Conservation (phyloP, 23 tunicate species). For the Ascidia mentula region DNA sequence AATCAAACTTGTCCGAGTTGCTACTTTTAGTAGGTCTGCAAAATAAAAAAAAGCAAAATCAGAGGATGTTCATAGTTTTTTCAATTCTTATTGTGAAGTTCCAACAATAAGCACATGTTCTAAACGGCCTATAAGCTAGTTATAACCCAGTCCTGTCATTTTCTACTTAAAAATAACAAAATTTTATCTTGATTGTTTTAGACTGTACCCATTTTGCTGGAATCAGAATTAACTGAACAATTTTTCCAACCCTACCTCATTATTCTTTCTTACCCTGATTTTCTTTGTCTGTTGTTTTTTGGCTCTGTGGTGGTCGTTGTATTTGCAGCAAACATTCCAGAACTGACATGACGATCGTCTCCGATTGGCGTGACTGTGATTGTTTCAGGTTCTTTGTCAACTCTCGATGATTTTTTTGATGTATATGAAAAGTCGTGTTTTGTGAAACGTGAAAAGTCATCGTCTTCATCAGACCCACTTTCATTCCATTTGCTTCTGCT, state of each 20-base stretch:
- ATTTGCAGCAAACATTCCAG: slow-evolving; percentile 21
- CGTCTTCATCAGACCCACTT: slow-evolving; percentile 53
- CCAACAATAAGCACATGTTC: too few species aligned
- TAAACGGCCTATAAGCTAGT: too few species aligned
- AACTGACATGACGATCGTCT: slow-evolving; percentile 24
- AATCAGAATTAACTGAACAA: too few species aligned
- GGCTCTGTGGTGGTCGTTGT: slow-evolving; percentile 36
- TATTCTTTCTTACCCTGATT: slow-evolving; percentile 16
- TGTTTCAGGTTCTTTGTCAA: slow-evolving; percentile 30
- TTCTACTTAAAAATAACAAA: too few species aligned
- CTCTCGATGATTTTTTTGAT: slow-evolving; percentile 8
- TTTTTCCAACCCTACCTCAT: too few species aligned
- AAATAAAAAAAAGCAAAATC: not conserved
- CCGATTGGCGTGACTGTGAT: slow-evolving; percentile 54
- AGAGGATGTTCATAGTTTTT: too few species aligned
- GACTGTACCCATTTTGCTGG: too few species aligned
- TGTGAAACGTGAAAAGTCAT: slow-evolving; percentile 4
- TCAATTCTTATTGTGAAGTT: too few species aligned
- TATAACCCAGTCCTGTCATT: too few species aligned
- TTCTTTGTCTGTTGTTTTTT: slow-evolving; percentile 41
- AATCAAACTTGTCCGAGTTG: not conserved
- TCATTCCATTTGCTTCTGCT: slow-evolving; percentile 32
- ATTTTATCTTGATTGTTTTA: too few species aligned
- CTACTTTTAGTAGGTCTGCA: not conserved
- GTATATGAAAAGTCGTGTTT: slow-evolving; percentile 51